phyloP scores from a whole-genome alignment of 92 coral and sea anemone species.

The Siderastrea siderea region DNA sequence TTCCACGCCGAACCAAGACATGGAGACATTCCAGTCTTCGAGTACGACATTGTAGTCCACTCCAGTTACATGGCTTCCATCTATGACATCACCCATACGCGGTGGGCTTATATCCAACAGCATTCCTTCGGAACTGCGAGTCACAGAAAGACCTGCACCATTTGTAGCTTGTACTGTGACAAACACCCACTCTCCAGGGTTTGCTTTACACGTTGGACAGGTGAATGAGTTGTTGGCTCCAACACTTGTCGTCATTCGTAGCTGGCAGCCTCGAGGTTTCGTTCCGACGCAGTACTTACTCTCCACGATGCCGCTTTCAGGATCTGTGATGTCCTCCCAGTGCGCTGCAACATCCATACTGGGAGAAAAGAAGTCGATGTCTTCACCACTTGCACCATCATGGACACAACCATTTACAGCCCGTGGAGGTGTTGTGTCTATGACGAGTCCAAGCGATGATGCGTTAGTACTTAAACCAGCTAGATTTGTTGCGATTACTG shows the following conservation, averaged over 20 bases:
- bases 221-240: constrained; percentile 68
- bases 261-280: constrained; percentile 87
- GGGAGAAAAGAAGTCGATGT: constrained; percentile 75
- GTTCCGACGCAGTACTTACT: constrained; percentile 89
- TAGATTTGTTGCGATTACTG: constrained; percentile 83
- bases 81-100: constrained; percentile 78
- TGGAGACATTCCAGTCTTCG: constrained; percentile 79
- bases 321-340: constrained; percentile 89
- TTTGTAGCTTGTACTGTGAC: constrained; percentile 81
- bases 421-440: constrained; percentile 88
- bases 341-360: constrained; percentile 68
- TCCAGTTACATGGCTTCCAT: constrained; percentile 77
- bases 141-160: constrained; percentile 82
- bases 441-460: constrained; percentile 59
- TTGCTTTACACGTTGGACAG: constrained; percentile 67
- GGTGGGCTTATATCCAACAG: constrained; percentile 87
- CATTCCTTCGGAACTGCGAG: constrained; percentile 88
- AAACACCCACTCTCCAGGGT: constrained; percentile 73
- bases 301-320: constrained; percentile 80
- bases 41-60: constrained; percentile 73
- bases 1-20: constrained; percentile 92
- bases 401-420: constrained; percentile 72
- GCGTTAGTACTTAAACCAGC: constrained; percentile 77
- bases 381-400: constrained; percentile 81
- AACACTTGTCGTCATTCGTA: constrained; percentile 63